These are phyloP conservation scores for Acridotheres tristis DNA, from an alignment of 2,797 vertebrate species.

Conservation along the genomic window DNA sequence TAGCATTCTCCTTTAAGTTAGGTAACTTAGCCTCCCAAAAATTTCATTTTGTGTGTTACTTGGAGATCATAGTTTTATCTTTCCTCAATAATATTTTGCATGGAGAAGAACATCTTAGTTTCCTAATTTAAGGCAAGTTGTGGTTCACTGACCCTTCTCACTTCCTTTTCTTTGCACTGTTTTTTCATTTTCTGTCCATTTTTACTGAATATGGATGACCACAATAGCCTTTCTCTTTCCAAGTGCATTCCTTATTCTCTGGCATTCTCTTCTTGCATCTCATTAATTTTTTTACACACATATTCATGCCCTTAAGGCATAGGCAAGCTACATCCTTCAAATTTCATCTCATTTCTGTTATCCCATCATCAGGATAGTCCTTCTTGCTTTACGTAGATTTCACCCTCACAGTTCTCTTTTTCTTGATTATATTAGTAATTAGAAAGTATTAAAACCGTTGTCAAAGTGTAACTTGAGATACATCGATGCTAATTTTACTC, in stretches of 20 bases:
- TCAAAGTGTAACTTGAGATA: background rate
- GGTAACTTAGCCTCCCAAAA: background rate
- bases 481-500: background rate
- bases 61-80: background rate
- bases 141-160: background rate
- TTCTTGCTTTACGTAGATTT: background rate
- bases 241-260: background rate
- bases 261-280: background rate
- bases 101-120: background rate
- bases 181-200: background rate
- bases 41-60: background rate
- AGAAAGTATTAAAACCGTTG: background rate
- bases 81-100: background rate
- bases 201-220: background rate
- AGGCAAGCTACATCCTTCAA: background rate
- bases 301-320: background rate
- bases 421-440: background rate
- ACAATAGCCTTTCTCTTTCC: background rate
- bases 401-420: background rate
- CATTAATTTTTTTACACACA: background rate
- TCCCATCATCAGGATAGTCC: background rate
- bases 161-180: background rate
- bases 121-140: background rate
- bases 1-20: background rate
- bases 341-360: background rate